These are phyloP conservation scores for Anguilla marmorata DNA, from an alignment of 2,797 vertebrate genomes.

Conservation along the genomic window DNA sequence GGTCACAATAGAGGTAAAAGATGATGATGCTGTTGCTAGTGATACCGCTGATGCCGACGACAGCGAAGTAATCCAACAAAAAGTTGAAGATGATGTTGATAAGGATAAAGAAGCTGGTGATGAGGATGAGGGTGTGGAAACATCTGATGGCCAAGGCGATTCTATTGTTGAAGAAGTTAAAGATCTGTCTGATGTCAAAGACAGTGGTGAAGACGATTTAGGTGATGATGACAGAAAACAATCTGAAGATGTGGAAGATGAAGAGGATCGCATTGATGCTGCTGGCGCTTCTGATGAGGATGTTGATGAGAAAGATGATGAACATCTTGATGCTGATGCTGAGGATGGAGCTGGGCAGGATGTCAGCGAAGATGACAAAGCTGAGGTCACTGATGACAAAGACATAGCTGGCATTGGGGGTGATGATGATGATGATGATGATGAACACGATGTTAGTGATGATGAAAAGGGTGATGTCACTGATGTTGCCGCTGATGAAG, in stretches of 20 bases:
- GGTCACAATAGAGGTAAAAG: not conserved
- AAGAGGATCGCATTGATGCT: conserved; percentile 43
- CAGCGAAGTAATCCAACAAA: not conserved
- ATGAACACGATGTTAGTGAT: conserved; percentile 42
- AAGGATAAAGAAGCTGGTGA: not conserved
- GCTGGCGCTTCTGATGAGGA: conserved; percentile 38
- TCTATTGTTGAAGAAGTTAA: conserved; percentile 19
- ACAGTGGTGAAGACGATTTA: conserved; percentile 58
- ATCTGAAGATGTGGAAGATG: conserved; percentile 46
- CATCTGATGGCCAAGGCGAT: conserved; percentile 30
- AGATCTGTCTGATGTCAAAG: conserved; percentile 53
- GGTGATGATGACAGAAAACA: conserved; percentile 34
- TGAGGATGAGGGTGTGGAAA: conserved; percentile 7
- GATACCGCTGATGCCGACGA: not conserved
- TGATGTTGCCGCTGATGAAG: conserved; percentile 36
- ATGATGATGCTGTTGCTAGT: not conserved
- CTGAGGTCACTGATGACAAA: conserved; percentile 45
- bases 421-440: conserved; percentile 30
- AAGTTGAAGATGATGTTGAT: not conserved
- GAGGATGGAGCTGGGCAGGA: conserved; percentile 14
- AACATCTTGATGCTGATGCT: conserved; percentile 28
- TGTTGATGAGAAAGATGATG: conserved; percentile 38
- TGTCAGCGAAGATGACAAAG: conserved; percentile 14
- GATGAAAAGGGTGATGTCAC: conserved; percentile 43
- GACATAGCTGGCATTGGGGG: conserved; percentile 50